These are phyloP conservation scores for Mugil cephalus DNA, from an alignment of 2,113 vertebrate genomes.

Conservation along the genomic window DNA sequence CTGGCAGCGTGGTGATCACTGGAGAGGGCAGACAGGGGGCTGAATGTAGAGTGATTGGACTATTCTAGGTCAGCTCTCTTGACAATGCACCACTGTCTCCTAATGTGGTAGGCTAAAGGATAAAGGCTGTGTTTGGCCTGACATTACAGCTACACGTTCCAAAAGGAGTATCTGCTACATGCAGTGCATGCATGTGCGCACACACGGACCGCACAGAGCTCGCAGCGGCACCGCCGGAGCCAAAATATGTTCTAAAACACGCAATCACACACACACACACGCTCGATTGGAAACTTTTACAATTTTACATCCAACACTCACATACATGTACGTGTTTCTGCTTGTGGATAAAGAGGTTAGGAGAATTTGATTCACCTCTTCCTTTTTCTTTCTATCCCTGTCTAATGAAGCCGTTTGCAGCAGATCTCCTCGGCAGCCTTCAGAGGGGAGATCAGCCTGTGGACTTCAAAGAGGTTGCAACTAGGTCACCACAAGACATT, in stretches of 20 bases:
- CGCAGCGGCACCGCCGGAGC: background rate
- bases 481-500: slow-evolving; percentile 85
- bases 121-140: slow-evolving; percentile 77
- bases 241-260: slow-evolving; percentile 25
- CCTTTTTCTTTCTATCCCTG: slow-evolving; percentile 42
- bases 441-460: slow-evolving; percentile 81
- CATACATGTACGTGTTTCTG: slow-evolving; percentile 6
- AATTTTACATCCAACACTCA: slow-evolving; percentile 19
- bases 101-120: slow-evolving; percentile 79
- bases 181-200: background rate
- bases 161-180: slow-evolving; percentile 68
- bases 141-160: slow-evolving; percentile 67
- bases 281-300: background rate
- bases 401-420: slow-evolving; percentile 78
- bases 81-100: slow-evolving; percentile 83
- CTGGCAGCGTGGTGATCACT: slow-evolving; percentile 81
- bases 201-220: background rate
- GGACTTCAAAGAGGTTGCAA: slow-evolving; percentile 88
- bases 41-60: slow-evolving; percentile 83
- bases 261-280: background rate
- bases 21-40: slow-evolving; percentile 81
- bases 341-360: slow-evolving; percentile 24
- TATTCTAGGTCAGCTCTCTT: slow-evolving; percentile 87
- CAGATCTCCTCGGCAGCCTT: slow-evolving; percentile 73
- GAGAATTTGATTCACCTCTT: slow-evolving; percentile 48